These are phyloP conservation scores for Chouioia cunea DNA, from an alignment of 2,888 invertebrate genomes.

Conservation along the genomic window DNA sequence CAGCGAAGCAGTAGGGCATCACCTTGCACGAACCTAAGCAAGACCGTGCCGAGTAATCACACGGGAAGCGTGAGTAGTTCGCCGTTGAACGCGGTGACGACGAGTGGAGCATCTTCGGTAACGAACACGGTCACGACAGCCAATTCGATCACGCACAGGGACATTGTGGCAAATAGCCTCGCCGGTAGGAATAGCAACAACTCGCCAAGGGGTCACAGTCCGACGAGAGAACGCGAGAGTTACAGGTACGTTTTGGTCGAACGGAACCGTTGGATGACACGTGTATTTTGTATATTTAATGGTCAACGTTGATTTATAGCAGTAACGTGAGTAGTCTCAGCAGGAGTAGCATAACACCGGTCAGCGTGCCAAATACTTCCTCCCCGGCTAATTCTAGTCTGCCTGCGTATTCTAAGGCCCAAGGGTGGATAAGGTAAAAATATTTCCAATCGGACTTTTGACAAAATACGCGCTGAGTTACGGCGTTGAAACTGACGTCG, in stretches of 20 bases:
- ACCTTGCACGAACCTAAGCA: conserved; percentile 64
- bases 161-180: conserved; percentile 68
- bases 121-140: conserved; percentile 68
- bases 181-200: conserved; percentile 74
- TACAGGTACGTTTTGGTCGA: conserved; percentile 76
- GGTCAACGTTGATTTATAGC: conserved; percentile 67
- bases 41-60: conserved; percentile 57
- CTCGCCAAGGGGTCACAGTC: conserved; percentile 84
- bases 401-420: conserved; percentile 70
- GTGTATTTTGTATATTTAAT: too few species aligned
- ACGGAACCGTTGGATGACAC: too few species aligned
- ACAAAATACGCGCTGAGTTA: conserved; percentile 8
- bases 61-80: conserved; percentile 57
- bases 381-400: conserved; percentile 75
- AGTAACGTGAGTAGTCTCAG: conserved; percentile 89
- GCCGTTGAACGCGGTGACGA: conserved; percentile 64
- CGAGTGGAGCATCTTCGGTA: conserved; percentile 66
- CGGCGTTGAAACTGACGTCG: neutral
- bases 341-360: conserved; percentile 77
- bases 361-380: conserved; percentile 70
- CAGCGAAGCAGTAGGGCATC: conserved; percentile 66
- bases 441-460: conserved; percentile 3
- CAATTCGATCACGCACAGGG: conserved; percentile 69
- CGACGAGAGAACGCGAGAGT: conserved; percentile 85
- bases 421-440: conserved; percentile 68